Evolutionary conservation across 64 coral and sea anemone genomes (phyloP), one percentile per base, ranked within the genome.

Genomic region (Anthopleura sola): DNA sequence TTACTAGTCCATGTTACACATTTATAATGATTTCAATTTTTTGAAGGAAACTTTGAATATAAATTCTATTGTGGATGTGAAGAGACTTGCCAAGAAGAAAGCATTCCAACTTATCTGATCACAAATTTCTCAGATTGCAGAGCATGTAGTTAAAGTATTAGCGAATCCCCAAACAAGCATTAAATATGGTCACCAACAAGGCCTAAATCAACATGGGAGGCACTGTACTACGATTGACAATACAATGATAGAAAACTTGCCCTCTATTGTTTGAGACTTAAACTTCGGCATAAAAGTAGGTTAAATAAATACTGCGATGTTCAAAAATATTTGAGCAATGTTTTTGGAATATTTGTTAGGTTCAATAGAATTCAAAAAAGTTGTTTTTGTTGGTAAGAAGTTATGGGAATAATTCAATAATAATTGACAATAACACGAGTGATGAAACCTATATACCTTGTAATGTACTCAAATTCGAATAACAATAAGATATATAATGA

Each of bases 381-480:
- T 71, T 71, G 66, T 71, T 71, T 71, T 71, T 7, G 66, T 71
- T 71, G 26, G 29, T 12, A 32, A 34, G 66, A 34, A 71, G 66
- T 32, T 71, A 71, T 71, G 66, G 14, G 66, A 71, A 71, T 71
- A 71, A 71, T 71, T 71, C 66, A 71, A 28, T 71, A 71, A 71
- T 71, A 71, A 17, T 32, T 32, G 29, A 71, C n/a, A 71, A 71
- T 71, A 71, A 32, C 29, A 31, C 28, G 31, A 71, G 24, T 71
- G 13, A 71, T 71, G 66, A 34, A 71, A 71, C 29, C 28, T n/a
- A 71, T n/a, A 71, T 14, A 71, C 29, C 66, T 71, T 71, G 24
- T 69, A 34, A 71, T 71, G 28, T 28, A 71, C 66, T 71, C 29
- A 71, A 71, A 71, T 71, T 71, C 29, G 13, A 32, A 71, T 71